Evolutionary conservation across 2,888 invertebrate genomes (phyloP), one percentile per base, ranked within the genome.

Genomic region (Zaprionus bogoriensis): DNA sequence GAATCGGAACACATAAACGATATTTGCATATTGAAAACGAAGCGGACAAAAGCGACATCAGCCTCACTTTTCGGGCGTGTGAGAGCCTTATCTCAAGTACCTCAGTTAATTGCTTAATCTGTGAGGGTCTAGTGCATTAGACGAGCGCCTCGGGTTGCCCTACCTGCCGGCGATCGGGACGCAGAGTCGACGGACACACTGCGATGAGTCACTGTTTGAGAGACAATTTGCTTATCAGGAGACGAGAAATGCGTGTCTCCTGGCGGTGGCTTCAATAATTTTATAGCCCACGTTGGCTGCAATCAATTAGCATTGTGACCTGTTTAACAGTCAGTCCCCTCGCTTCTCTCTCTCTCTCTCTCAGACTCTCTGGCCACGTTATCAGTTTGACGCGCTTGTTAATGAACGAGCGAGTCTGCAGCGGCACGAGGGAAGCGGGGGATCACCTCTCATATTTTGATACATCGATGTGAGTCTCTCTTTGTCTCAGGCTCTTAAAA

Each of bases 21-120:
- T 36, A 36, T 36, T 36, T 36, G 32, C 32, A 36, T 36, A 36
- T 36, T 36, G 17, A 36, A 36, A 14, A 17, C 32, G 9, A 52
- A 46, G 53, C 17, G 14, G 10, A 7, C 4, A 4, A 38, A 19
- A 38, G 20, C 9, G n/a, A 38, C 20, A 19, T 5, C 36, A 17
- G 17, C 3, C n/a, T n/a, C n/a, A 0, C 5, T 39, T 6, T 41
- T 50, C 50, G 17, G 44, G 25, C 30, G 57, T 60, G 73, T 68
- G 57, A 60, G 52, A 46, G 66, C 54, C 53, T 82, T 88, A 87
- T 87, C 87, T 87, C 82, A 88, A 88, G 74, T 84, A 72, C 58
- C 70, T 64, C 55, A 82, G 80, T 82, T 87, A 88, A 87, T 67
- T 76, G 78, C 87, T 87, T 84, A 87, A 87, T 87, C 88, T 86